Percentiles rank a stretch among this genome's conserved stretches.
Conservation (phyloP, 2,797 vertebrate species). For the Enteromius paludinosus region DNA sequence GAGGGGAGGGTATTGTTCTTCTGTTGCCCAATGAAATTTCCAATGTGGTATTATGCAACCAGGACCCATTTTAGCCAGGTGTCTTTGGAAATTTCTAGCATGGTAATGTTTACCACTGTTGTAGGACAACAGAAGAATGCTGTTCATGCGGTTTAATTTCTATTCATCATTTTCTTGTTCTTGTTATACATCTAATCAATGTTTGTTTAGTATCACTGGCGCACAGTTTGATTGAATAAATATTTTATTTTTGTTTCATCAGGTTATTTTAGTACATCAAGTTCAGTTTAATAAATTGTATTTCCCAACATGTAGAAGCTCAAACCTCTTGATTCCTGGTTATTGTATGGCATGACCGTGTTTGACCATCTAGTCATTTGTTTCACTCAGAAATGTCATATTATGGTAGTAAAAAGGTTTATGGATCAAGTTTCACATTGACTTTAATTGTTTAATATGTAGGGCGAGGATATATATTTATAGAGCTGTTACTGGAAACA, state of each 20-base stretch:
- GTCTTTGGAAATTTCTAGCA: constrained; percentile 10
- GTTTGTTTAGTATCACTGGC: not conserved
- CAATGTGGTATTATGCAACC: not conserved
- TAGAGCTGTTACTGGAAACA: constrained; percentile 27
- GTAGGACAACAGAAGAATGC: not conserved
- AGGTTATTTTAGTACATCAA: not conserved
- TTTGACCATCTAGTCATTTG: not conserved
- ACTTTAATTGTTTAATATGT: constrained; percentile 12
- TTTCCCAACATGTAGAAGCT: not conserved
- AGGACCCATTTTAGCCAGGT: constrained; percentile 13
- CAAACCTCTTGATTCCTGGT: not conserved
- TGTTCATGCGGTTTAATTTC: not conserved
- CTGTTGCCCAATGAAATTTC: constrained; percentile 15
- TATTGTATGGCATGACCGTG: not conserved
- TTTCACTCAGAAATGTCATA: constrained; percentile 7
- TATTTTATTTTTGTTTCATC: no score
- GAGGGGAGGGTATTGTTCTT: constrained; percentile 27
- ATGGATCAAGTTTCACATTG: not conserved
- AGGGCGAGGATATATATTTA: not conserved
- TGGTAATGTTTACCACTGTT: not conserved
- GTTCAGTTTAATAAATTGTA: not conserved
- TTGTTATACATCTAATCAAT: not conserved
- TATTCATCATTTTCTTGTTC: not conserved
- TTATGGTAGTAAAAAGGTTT: not conserved
- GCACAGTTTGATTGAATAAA: no score